Base-by-base conservation (phyloP, 2,888 invertebrate species). In the Tricholauxania praeusta region DNA sequence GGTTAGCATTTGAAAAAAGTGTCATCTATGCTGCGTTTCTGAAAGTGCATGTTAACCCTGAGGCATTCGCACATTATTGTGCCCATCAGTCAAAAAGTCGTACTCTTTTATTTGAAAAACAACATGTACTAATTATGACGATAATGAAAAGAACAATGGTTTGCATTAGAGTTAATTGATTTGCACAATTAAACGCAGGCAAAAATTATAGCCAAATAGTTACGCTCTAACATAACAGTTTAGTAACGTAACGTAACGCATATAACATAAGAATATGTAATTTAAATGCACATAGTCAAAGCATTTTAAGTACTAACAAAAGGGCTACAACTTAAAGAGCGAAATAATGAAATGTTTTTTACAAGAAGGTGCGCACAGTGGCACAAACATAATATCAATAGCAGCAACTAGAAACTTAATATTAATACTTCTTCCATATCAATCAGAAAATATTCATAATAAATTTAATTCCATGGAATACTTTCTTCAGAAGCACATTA, bases 111-210 rank as follows among this genome's bases (percentile, higher is more conserved):
- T 67, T 55, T 57, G 55, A 17, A 2, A 69, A 48, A 5, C 2
- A 10, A 39, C 39, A 5, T 39, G 39, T 39, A 39, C 39, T 39
- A 39, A 2, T 6, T 39, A 39, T 39, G 39, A 5, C 39, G 10
- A 39, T 10, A 39, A 69, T 69, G 49, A 59, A 69, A 60, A 60
- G 48, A 49, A 60, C 48, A 28, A 69, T 59, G 51, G 69, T 51
- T 69, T 69, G 51, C 60, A 69, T 51, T 47, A 15, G 14, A 60
- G 60, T 60, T 69, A 69, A 69, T 69, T 69, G 60, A 69, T 69
- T 69, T 69, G 49, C 69, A 49, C 3, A 15, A 60, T 69, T 60
- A 60, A 60, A 19, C 67, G 15, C 6, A 48, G 57, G 47, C 47
- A 57, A 39, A 48, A 39, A 39, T 39, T 6, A 10, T 39, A 5